Evolutionary conservation across 2,888 invertebrate species (phyloP).

Genomic region (Drosophila fungiperda): DNA sequence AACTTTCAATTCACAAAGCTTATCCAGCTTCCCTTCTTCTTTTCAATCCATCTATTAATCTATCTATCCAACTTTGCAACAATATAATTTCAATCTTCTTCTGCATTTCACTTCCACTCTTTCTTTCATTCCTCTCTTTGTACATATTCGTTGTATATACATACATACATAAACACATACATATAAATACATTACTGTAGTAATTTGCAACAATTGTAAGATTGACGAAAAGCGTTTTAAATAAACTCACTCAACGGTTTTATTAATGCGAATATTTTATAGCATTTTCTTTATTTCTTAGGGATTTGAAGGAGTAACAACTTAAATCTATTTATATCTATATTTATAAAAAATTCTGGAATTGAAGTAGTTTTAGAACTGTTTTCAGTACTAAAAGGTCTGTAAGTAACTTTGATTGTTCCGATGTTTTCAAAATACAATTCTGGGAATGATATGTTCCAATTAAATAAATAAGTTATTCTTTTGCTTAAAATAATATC

Average conservation of each 20-base stretch:
- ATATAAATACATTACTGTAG: slow-evolving; percentile 50
- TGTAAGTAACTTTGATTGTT: not conserved
- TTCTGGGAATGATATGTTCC: not conserved
- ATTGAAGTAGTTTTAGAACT: not conserved
- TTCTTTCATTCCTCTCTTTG: slow-evolving; percentile 13
- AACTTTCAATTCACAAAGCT: slow-evolving; percentile 54
- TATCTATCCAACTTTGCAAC: slow-evolving; percentile 32
- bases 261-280: slow-evolving; percentile 66
- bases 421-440: not conserved
- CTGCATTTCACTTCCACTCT: slow-evolving; percentile 11
- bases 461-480: not conserved
- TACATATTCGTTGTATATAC: slow-evolving; percentile 51
- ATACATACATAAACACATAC: slow-evolving; percentile 38
- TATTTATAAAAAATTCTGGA: not conserved
- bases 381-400: not conserved
- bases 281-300: slow-evolving; percentile 9
- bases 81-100: slow-evolving; percentile 47
- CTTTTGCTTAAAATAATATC: not conserved
- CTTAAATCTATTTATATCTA: not conserved
- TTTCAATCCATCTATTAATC: slow-evolving; percentile 13
- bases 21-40: slow-evolving; percentile 24
- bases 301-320: not conserved
- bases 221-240: slow-evolving; percentile 79
- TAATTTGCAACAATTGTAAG: slow-evolving; percentile 81
- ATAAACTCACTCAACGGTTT: slow-evolving; percentile 73